Conservation (phyloP, 1,140 invertebrate species). For the Eciton burchellii region DNA sequence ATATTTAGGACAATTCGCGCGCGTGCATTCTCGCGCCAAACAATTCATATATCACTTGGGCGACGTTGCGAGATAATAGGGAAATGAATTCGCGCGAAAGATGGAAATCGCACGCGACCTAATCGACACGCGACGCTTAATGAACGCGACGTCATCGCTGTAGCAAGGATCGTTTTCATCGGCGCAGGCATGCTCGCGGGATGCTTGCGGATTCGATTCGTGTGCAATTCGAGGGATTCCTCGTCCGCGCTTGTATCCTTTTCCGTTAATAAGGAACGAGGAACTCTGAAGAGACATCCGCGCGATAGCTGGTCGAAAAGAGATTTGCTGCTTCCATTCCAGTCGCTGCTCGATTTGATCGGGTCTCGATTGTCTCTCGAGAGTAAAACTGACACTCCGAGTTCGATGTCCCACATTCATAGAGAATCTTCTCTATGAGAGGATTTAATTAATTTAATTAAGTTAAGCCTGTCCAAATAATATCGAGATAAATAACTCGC, state of each 20-base stretch:
- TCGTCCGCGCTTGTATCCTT: background rate
- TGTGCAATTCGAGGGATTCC: background rate
- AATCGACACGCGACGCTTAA: constrained; percentile 48
- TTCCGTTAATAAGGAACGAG: background rate
- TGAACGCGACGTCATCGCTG: constrained; percentile 50
- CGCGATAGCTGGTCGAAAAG: too few species aligned
- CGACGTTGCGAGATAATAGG: constrained; percentile 85
- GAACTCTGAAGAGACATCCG: background rate
- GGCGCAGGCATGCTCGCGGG: background rate
- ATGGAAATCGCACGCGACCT: constrained; percentile 78
- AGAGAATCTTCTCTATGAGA: too few species aligned
- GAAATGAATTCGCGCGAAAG: constrained; percentile 85
- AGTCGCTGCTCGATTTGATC: too few species aligned
- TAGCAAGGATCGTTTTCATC: constrained; percentile 35
- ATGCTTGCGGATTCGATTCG: constrained; percentile 11
- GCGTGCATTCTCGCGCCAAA: constrained; percentile 80
- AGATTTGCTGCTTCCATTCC: too few species aligned
- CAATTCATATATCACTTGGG: constrained; percentile 85
- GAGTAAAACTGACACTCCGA: too few species aligned
- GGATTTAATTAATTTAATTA: too few species aligned
- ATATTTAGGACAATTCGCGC: constrained; percentile 79
- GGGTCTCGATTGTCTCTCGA: too few species aligned
- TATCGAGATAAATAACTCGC: constrained; percentile 5
- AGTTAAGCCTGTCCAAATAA: too few species aligned
- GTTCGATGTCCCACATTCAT: too few species aligned